phyloP scores from a whole-genome alignment of 2,797 vertebrate species.

The Thamnophis elegans region DNA sequence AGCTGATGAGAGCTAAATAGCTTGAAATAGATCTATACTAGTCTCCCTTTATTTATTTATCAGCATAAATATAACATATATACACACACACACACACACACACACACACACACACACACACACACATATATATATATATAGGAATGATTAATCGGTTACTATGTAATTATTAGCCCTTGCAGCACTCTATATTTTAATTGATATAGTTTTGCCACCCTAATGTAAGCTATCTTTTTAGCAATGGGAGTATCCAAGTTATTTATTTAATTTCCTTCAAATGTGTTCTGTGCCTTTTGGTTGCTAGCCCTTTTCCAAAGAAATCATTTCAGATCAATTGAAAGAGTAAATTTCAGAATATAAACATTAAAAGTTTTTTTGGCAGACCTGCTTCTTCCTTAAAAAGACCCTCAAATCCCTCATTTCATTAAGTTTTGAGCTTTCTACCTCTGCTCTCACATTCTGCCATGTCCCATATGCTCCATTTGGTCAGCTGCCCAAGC shows the following conservation, averaged over 20 bases:
- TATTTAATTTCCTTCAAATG: not conserved
- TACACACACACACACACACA: no score
- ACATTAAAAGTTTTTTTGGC: not conserved
- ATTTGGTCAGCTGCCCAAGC: not conserved
- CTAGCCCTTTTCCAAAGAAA: not conserved
- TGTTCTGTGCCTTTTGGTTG: not conserved
- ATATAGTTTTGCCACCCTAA: not conserved
- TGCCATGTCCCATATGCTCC: not conserved
- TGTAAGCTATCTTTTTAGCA: not conserved
- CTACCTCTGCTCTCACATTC: not conserved
- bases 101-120: no score
- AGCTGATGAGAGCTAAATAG: no score
- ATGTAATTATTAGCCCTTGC: not conserved
- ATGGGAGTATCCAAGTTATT: not conserved
- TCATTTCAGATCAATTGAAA: not conserved
- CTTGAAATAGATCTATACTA: no score
- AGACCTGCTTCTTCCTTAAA: not conserved
- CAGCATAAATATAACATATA: no score
- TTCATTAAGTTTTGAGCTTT: slow-evolving; percentile 15
- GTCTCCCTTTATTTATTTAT: no score
- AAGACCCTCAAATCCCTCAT: not conserved
- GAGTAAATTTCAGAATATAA: not conserved
- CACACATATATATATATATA: no score
- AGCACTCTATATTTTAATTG: not conserved
- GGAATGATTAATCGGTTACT: not conserved